A percentile compares a stretch with the other conserved stretches of the same genome.
Evolutionary conservation across 37 sponge, comb jelly and placozoan genomes (phyloP).

Genomic region (Amphimedon queenslandica): DNA sequence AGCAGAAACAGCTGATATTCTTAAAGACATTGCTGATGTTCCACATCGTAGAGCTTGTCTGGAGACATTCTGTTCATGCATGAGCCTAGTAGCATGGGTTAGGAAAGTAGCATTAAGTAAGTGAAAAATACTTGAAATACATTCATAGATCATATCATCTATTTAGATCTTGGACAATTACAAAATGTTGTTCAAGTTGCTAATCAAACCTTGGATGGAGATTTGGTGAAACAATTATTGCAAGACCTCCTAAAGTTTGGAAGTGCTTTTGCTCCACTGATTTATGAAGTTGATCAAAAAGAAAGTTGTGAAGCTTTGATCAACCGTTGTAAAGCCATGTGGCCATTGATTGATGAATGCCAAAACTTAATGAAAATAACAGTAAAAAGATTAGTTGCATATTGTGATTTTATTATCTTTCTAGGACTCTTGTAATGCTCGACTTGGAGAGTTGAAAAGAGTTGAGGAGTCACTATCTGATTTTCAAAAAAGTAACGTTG

Average conservation of each 20-base stretch:
- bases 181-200: constrained; percentile 4
- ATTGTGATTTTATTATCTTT: not conserved
- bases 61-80: not conserved
- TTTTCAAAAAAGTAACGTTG: not conserved
- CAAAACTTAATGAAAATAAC: not conserved
- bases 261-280: constrained; percentile 5
- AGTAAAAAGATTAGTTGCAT: not conserved
- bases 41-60: not conserved
- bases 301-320: constrained; percentile 3
- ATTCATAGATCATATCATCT: not conserved
- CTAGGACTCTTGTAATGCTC: not conserved
- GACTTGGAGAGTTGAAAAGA: not conserved
- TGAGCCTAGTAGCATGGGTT: not conserved
- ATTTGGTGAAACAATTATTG: not conserved
- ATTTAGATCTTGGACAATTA: constrained; percentile 2
- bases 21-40: constrained; percentile 9
- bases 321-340: not conserved
- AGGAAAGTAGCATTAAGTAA: not conserved
- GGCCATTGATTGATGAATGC: not conserved
- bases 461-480: not conserved
- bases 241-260: not conserved
- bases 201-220: not conserved
- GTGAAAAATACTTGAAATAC: not conserved
- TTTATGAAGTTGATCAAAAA: not conserved
- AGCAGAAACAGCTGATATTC: not conserved